These are phyloP conservation scores for Pseudochirops corinnae DNA, from an alignment of 2,797 vertebrate species.

Conservation along the genomic window DNA sequence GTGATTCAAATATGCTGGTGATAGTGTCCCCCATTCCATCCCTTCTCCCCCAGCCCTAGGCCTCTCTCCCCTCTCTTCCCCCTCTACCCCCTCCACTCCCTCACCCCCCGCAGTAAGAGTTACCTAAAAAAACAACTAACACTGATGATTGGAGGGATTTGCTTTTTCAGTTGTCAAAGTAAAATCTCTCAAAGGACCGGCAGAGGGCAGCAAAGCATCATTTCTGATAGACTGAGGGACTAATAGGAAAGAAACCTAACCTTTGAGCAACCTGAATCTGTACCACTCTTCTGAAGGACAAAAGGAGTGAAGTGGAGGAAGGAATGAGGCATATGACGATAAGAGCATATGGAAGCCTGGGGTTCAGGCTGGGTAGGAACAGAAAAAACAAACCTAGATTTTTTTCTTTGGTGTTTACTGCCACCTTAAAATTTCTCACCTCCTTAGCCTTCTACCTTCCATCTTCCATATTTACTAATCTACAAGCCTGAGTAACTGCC, in stretches of 20 bases:
- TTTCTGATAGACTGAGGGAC: neutral
- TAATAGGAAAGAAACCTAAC: neutral
- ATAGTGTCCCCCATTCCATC: neutral
- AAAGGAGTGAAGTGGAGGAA: neutral
- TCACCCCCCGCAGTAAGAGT: neutral
- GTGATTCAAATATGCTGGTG: neutral
- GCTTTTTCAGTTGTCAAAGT: conserved; percentile 18
- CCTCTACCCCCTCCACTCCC: no score
- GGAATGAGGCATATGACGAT: neutral
- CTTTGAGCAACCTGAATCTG: neutral
- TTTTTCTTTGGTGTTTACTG: neutral
- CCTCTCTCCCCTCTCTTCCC: neutral
- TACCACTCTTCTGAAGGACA: neutral
- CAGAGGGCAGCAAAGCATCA: conserved; percentile 71
- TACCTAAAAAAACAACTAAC: neutral
- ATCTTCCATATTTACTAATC: neutral
- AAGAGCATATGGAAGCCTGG: neutral
- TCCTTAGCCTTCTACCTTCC: neutral
- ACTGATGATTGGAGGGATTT: neutral
- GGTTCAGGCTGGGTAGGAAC: neutral
- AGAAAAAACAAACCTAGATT: neutral
- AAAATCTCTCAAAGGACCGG: conserved; percentile 46
- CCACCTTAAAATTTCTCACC: neutral
- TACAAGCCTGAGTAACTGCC: neutral
- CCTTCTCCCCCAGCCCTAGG: neutral